Conservation (phyloP, 2,113 vertebrate genomes). For the Morone chrysops region DNA sequence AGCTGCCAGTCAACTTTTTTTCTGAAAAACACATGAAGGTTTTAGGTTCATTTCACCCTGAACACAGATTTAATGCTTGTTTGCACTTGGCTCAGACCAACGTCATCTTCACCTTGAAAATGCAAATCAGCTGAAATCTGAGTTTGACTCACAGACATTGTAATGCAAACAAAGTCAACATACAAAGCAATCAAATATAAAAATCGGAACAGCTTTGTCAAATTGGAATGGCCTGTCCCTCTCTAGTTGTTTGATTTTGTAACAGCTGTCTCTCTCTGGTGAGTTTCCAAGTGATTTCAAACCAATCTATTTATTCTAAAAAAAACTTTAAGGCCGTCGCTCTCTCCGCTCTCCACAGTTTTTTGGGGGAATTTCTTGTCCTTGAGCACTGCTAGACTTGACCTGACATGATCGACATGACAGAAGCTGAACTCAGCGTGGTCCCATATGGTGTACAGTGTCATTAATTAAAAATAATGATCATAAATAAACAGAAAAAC, state of each 20-base stretch:
- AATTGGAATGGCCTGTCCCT: not conserved
- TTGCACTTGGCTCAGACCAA: conserved; percentile 3
- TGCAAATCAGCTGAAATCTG: conserved; percentile 31
- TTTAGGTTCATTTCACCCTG: not conserved
- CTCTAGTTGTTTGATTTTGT: not conserved
- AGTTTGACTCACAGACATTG: conserved; percentile 2
- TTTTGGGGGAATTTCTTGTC: not conserved
- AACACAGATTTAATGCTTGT: not conserved
- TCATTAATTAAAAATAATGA: conserved; percentile 7
- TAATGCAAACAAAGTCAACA: not conserved
- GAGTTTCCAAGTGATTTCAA: conserved; percentile 10
- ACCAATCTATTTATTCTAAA: not conserved
- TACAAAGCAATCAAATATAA: not conserved
- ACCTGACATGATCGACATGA: not conserved
- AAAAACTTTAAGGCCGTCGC: conserved; percentile 34
- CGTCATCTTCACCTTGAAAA: conserved; percentile 17
- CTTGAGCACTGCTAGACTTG: not conserved
- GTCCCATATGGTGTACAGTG: conserved; percentile 41
- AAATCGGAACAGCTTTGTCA: not conserved
- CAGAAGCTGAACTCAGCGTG: not conserved
- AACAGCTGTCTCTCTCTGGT: not conserved
- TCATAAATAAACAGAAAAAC: conserved; percentile 33
- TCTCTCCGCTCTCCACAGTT: not conserved
- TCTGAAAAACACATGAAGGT: not conserved
- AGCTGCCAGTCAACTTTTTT: not conserved